Base-by-base conservation (phyloP, 1,140 invertebrate genomes). In the Antheraea mylitta region DNA sequence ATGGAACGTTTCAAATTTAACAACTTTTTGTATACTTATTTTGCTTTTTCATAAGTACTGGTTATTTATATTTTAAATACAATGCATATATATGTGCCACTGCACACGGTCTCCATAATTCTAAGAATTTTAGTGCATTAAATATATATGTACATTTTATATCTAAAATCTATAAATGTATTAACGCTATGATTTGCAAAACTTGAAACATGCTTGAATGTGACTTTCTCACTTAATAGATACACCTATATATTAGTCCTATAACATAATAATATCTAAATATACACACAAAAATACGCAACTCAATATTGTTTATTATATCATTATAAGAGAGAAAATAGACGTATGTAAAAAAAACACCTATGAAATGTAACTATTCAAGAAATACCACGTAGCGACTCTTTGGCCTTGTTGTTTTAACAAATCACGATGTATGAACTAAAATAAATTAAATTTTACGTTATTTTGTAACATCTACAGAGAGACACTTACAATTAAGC, bases 361-460 rank as follows among this genome's bases (percentile, higher is more conserved):
- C 64, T 66, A 67, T 67, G 67, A 64, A 62, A 68, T 19, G 65
- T 64, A 67, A 66, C 63, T 70, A 69, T 69, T 58, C 66, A 60
- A 18, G 45, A 64, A 63, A 48, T 67, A 69, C 60, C 63, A 69
- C 65, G 65, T 66, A 71, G 68, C 69, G 66, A 36, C 64, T 79
- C 73, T 79, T 79, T 79, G 78, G 75, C 69, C 70, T 75, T 70
- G 66, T 66, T 60, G 59, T 45, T 70, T 62, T 58, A 64, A 73
- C 38, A 66, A 58, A 59, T 69, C 71, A 73, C 65, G 59, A 45
- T 61, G 18, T 45, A 53, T 2, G 11, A 65, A 16, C 64, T 74
- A 68, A 19, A 70, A 69, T 66, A 68, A 70, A 63, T 70, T 68
- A 67, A 58, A 68, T 65, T 66, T 68, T 38, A 38, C 13, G 45